Evolutionary conservation across 2,888 invertebrate genomes (phyloP), one percentile per base, ranked within the genome.

Genomic region (Dorcus parallelipipedus): DNA sequence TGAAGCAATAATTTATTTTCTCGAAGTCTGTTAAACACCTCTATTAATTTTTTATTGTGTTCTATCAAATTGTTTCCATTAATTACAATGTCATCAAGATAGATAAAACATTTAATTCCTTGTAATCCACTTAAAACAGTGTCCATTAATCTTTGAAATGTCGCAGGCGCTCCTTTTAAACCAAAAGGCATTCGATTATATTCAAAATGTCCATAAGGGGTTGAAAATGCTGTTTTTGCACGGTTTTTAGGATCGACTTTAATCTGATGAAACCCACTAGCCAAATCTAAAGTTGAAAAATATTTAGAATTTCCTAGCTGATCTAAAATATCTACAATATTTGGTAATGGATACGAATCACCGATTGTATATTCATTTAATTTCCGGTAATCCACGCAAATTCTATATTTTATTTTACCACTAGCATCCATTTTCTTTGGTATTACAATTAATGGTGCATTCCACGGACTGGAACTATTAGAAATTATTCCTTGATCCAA

Each of bases 131-230:
- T 48, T 14, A 73, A 52, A 1, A 71, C 64, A 4, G 43, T 54
- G 38, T 73, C 67, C 71, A 73, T 73, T 33, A 70, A 14, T 5
- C 68, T 45, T 61, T 70, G 68, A 38, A 73, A 74, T 0, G 70
- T 71, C 0, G 70, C 61, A 1, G 70, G 69, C 1, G 70, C 68
- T 40, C 65, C 65, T 49, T 68, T 71, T 17, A 71, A 54, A 1
- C 70, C 68, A 47, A 69, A 67, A 7, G 69, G 70, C 68, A 71
- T 70, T 9, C 64, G 56, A 2, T 45, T 43, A 54, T 52, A 69
- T 41, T 71, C 62, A 50, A 60, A 70, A 58, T 70, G 67, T 10
- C 68, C 69, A 3, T 48, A 41, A 7, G 58, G 56, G 4, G 63
- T 64, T 2, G 63, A 59, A 48, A 70, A 70, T 4, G 67, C 67